Percentiles rank a stretch among this genome's conserved stretches.
phyloP scores from a whole-genome alignment of 2,888 invertebrate species.

The Halocaridina rubra region DNA sequence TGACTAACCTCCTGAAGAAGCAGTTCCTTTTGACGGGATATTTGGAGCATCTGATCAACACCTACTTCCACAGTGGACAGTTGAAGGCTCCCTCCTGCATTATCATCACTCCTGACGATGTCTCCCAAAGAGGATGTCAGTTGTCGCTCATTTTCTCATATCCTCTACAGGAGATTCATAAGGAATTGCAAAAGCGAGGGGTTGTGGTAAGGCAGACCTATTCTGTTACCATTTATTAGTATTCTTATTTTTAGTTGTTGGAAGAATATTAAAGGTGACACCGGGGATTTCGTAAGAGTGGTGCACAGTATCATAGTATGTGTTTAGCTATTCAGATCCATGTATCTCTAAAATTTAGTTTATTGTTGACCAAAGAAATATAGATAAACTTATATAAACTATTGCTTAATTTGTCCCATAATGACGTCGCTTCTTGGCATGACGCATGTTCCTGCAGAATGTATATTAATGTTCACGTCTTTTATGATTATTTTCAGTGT shows the following conservation, averaged over 20 bases:
- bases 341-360: no score
- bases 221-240: no score
- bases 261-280: background rate
- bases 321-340: no score
- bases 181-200: constrained; percentile 70
- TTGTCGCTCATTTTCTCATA: constrained; percentile 71
- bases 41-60: constrained; percentile 69
- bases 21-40: constrained; percentile 72
- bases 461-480: no score
- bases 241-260: background rate
- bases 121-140: constrained; percentile 71
- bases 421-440: no score
- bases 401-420: no score
- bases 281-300: background rate
- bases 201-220: constrained; percentile 68
- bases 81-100: constrained; percentile 59
- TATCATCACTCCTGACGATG: constrained; percentile 72
- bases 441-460: no score
- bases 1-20: constrained; percentile 68
- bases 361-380: no score
- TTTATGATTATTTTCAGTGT: no score
- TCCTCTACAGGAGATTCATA: constrained; percentile 68
- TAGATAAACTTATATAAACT: no score
- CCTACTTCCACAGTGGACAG: constrained; percentile 64
- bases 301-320: no score